phyloP scores from a whole-genome alignment of 2,113 vertebrate species.

The Prinia subflava region DNA sequence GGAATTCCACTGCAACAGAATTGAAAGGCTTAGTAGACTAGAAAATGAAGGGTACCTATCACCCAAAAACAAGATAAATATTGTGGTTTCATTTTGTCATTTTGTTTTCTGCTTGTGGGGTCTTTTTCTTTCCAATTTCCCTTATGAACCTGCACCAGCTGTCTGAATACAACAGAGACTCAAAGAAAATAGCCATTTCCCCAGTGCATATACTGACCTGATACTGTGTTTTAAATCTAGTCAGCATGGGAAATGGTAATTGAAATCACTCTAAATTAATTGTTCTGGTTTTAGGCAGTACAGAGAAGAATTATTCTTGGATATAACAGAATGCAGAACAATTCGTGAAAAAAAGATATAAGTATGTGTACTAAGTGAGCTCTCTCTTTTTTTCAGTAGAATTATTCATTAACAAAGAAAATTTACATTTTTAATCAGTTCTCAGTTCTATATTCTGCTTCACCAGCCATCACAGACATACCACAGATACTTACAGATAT shows the following conservation, averaged over 20 bases:
- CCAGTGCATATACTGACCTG: background rate
- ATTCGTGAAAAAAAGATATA: background rate
- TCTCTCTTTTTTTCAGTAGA: background rate
- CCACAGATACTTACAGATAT: background rate
- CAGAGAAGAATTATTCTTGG: background rate
- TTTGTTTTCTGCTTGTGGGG: background rate
- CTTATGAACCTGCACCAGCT: slow-evolving; percentile 6
- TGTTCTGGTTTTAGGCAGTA: background rate
- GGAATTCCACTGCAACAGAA: background rate
- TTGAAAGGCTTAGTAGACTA: background rate
- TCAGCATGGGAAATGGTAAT: background rate
- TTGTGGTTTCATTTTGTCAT: background rate
- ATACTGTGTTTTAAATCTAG: slow-evolving; percentile 29
- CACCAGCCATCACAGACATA: background rate
- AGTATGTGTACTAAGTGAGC: background rate
- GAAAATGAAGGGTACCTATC: background rate
- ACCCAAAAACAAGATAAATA: background rate
- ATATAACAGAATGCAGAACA: background rate
- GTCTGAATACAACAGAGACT: slow-evolving; percentile 5
- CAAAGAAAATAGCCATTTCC: slow-evolving; percentile 29
- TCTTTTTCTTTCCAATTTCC: slow-evolving; percentile 3
- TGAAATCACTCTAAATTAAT: slow-evolving; percentile 51
- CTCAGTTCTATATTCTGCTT: background rate
- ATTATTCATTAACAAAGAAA: background rate
- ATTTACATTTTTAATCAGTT: background rate